Base-by-base conservation (phyloP, 1,140 invertebrate species). In the Drosophila neocordata region DNA sequence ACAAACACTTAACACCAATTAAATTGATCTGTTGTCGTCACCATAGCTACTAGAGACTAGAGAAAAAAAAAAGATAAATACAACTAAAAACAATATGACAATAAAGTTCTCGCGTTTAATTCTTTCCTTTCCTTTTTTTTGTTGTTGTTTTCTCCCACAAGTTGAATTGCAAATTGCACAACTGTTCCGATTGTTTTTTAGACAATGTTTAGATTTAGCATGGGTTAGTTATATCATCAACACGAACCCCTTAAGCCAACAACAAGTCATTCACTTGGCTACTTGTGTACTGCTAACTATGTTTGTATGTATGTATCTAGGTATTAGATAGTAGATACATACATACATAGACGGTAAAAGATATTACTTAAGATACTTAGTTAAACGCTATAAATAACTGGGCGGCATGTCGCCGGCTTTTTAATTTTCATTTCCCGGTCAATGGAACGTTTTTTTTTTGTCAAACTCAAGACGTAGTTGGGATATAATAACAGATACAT, bases 101-200 rank as follows among this genome's bases (percentile, higher is more conserved):
- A 84, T 73, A 44, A 61, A 34, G 4, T 27, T 53, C 7, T 73
- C 38, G 24, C 41, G 34, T 37, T 65, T 24, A 41, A 64, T 13
- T 66, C 38, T 27, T 31, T 35, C 55, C 64, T 38, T 67, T 69
- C 8, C 51, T 8, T 51, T n/a, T 22, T 57, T 24, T 31, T 31
- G 1, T 8, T 18, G 57, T 41, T 31, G 1, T 8, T 68, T 65
- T 66, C 35, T 62, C 61, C 48, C 69, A 55, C 56, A 60, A 77
- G 51, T 20, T 65, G 61, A 37, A 59, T 65, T 69, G 55, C 48
- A 66, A 83, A 77, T 79, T 73, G 73, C 74, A 78, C 81, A 85
- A 87, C 68, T 69, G 69, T 84, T 80, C 62, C 61, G 69, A 62
- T 77, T 76, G 38, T 35, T 51, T 62, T 41, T 79, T 68, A 31